Evolutionary conservation across 2,113 vertebrate species (phyloP), one percentile per base, ranked within the genome.

Genomic region (Xiphophorus hellerii): DNA sequence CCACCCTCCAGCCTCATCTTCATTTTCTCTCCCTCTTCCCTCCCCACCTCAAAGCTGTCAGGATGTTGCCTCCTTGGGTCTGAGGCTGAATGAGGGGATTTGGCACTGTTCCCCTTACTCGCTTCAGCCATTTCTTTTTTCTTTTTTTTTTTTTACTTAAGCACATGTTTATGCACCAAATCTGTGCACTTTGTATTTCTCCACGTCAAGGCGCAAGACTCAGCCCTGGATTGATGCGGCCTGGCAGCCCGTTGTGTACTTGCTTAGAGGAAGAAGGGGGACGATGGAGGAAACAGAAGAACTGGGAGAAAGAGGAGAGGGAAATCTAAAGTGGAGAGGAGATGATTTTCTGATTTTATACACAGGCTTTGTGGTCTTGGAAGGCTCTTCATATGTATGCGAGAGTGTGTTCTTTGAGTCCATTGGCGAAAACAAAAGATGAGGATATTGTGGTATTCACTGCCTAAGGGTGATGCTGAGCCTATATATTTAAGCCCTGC

Each of bases 331-430:
- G 86, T 86, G 82, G 83, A 75, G 84, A 86, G 84, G 86, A 86
- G 91, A 88, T 87, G 83, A 91, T 92, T 89, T 90, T 90, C 77
- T 86, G 89, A 92, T 93, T 92, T 92, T 91, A 83, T 88, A 76
- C 90, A 92, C 81, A 84, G 76, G 86, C 90, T 92, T 91, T 92
- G 89, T 90, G 87, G 78, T 89, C 82, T 81, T 87, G 83, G 91
- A 92, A 89, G 81, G 80, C 83, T 87, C 84, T 88, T 83, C 84
- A 82, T 85, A 48, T 87, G 81, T 84, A 73, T 84, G 44, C 78
- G 77, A 67, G 51, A 66, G 67, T 37, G 63, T 74, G 33, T 72
- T 68, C 81, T 91, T 92, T 89, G 92, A 92, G 91, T 92, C 91
- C 81, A 90, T 88, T 88, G 81, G 81, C 66, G 71, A 85, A 80